Conservation (phyloP, 2,113 vertebrate genomes). For the Egretta garzetta region DNA sequence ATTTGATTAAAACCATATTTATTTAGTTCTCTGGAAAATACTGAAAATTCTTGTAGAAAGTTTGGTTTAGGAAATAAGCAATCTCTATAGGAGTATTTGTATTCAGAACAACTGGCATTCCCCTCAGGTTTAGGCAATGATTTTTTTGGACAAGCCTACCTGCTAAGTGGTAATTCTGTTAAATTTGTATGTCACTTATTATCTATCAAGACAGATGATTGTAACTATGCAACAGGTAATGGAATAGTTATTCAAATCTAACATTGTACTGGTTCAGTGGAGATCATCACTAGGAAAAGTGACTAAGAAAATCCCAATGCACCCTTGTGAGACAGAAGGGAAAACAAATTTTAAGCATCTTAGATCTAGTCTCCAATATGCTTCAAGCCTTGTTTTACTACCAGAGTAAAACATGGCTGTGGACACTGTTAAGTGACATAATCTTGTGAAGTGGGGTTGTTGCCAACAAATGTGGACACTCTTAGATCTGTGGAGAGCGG, state of each 20-base stretch:
- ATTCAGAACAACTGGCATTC: not conserved
- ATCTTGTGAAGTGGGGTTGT: not conserved
- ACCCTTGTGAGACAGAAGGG: not conserved
- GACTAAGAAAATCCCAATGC: not conserved
- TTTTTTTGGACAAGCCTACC: not conserved
- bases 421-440: not conserved
- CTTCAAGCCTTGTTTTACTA: not conserved
- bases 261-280: not conserved
- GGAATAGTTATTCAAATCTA: not conserved
- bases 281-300: not conserved
- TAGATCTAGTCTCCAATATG: not conserved
- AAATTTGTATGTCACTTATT: not conserved
- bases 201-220: not conserved
- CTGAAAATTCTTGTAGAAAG: not conserved
- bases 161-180: not conserved
- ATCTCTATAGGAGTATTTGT: not conserved
- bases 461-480: not conserved
- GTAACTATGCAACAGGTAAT: not conserved
- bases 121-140: not conserved
- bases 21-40: not conserved
- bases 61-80: not conserved
- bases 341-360: not conserved
- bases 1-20: not conserved
- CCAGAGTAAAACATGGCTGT: not conserved
- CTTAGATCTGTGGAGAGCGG: not conserved